phyloP scores from a whole-genome alignment of 2,888 invertebrate genomes.

The Leptura quadrifasciata region DNA sequence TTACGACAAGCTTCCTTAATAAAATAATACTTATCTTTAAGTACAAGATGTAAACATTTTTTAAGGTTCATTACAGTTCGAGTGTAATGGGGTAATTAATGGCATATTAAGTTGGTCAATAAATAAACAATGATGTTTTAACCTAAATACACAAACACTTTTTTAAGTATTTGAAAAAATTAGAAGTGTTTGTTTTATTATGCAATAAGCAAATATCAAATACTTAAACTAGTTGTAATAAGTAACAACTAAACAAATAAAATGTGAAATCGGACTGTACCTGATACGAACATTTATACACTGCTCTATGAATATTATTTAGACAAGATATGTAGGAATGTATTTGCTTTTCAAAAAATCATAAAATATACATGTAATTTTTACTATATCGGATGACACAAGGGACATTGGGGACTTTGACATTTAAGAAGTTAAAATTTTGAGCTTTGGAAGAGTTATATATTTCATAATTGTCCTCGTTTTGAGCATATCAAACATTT shows the following conservation, averaged over 20 bases:
- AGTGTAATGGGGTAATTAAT: conserved; percentile 2
- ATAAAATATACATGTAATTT: too few species aligned
- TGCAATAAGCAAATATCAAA: not conserved
- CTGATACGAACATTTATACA: too few species aligned
- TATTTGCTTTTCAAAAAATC: too few species aligned
- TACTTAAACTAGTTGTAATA: conserved; percentile 7
- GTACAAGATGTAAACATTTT: conserved; percentile 2
- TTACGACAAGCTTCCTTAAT: conserved; percentile 29
- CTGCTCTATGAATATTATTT: too few species aligned
- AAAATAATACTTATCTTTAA: conserved; percentile 17
- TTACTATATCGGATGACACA: too few species aligned
- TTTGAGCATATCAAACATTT: too few species aligned
- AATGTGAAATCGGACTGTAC: not conserved
- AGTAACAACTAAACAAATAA: not conserved
- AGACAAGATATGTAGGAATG: too few species aligned
- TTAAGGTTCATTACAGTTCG: not conserved
- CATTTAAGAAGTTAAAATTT: too few species aligned
- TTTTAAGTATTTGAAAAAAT: not conserved
- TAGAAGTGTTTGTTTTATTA: conserved; percentile 6
- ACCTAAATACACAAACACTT: not conserved
- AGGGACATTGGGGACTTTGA: too few species aligned
- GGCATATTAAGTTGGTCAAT: conserved; percentile 9
- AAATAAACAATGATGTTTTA: conserved; percentile 10
- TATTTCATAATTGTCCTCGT: too few species aligned
- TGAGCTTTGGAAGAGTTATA: too few species aligned